phyloP scores from a whole-genome alignment of 2,888 invertebrate species.

The Octonoba sinensis region DNA sequence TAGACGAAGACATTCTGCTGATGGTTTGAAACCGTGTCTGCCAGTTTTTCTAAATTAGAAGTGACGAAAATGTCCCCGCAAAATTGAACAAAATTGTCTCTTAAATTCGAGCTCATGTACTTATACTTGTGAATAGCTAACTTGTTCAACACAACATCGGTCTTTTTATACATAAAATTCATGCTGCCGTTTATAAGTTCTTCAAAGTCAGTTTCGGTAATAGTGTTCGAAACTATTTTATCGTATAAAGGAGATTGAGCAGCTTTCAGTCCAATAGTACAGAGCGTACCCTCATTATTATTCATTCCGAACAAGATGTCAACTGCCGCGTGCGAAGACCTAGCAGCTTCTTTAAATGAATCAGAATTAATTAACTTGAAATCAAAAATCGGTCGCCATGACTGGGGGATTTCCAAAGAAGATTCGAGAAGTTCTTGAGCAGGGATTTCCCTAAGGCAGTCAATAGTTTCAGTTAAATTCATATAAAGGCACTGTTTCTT shows the following conservation, averaged over 20 bases:
- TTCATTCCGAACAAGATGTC: conserved; percentile 68
- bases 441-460: conserved; percentile 65
- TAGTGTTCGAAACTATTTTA: conserved; percentile 58
- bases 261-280: conserved; percentile 65
- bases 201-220: conserved; percentile 58
- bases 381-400: conserved; percentile 69
- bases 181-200: conserved; percentile 47
- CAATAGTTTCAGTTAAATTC: conserved; percentile 19
- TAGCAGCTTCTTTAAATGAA: conserved; percentile 63
- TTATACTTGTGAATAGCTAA: conserved; percentile 33
- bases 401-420: conserved; percentile 65
- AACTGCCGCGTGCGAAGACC: conserved; percentile 54
- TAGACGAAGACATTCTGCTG: conserved; percentile 67
- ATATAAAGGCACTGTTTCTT: conserved; percentile 5
- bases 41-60: conserved; percentile 48
- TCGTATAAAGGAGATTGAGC: conserved; percentile 57
- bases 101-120: not conserved
- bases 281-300: conserved; percentile 68
- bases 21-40: conserved; percentile 8
- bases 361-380: conserved; percentile 66
- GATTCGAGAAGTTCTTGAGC: conserved; percentile 63
- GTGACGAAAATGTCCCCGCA: conserved; percentile 65
- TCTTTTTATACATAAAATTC: conserved; percentile 27
- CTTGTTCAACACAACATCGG: conserved; percentile 20
- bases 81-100: conserved; percentile 57